Evolutionary conservation across 2,113 vertebrate genomes (phyloP).

Genomic region (Casuarius casuarius): DNA sequence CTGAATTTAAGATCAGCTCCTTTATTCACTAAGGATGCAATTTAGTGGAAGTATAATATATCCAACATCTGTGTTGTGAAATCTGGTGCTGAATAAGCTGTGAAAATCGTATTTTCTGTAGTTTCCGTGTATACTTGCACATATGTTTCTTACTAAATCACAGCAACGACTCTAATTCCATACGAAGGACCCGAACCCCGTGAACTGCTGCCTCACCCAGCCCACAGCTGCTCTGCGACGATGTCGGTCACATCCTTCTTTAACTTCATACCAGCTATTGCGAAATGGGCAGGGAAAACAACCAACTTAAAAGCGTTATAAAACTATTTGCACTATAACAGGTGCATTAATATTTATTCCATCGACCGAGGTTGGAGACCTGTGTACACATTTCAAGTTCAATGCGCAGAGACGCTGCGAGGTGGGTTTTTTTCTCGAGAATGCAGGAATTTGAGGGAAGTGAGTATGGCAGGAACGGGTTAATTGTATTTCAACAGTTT

Average conservation of each 20-base stretch:
- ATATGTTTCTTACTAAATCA: not conserved
- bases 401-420: accelerated
- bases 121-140: not conserved
- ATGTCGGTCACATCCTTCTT: not conserved
- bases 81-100: not conserved
- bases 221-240: not conserved
- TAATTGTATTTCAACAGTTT: not conserved
- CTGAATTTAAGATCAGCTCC: not conserved
- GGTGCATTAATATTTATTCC: not conserved
- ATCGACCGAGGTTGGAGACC: no score
- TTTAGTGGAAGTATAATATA: not conserved
- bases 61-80: not conserved
- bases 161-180: not conserved
- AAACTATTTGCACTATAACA: not conserved
- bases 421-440: accelerated
- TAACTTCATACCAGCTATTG: not conserved
- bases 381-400: not conserved
- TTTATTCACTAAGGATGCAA: not conserved
- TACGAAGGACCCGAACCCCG: not conserved
- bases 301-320: accelerated
- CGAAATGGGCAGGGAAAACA: not conserved
- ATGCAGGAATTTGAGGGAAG: accelerated
- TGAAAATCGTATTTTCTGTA: not conserved
- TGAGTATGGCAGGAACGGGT: accelerated
- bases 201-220: not conserved